A percentile compares a stretch with the other conserved stretches of the same genome.
These are phyloP conservation scores for Mactromeris polynyma DNA, from an alignment of 2,888 invertebrate species.

Conservation along the genomic window DNA sequence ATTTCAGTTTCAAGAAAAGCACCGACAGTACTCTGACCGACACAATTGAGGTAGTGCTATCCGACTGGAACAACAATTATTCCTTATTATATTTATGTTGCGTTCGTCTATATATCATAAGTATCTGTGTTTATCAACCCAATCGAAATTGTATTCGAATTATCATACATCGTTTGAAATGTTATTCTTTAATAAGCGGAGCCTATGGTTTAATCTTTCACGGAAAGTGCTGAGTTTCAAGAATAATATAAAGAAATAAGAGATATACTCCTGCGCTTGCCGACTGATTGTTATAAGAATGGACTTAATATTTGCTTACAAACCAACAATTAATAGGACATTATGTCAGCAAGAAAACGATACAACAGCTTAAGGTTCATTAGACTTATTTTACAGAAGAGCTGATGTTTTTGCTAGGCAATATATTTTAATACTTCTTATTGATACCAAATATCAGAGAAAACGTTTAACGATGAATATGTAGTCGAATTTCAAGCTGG, in stretches of 20 bases:
- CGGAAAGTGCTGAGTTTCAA: background rate
- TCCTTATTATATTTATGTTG: no score
- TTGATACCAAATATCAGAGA: conserved; percentile 7
- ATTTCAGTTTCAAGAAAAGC: no score
- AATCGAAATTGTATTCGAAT: background rate
- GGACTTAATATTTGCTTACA: background rate
- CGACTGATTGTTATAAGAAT: background rate
- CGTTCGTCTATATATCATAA: no score
- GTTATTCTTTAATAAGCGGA: background rate
- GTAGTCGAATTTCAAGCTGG: background rate
- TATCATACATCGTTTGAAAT: background rate
- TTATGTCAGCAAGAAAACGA: background rate
- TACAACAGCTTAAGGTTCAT: background rate
- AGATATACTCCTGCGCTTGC: background rate
- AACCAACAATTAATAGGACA: background rate
- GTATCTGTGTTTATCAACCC: no score
- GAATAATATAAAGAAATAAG: background rate
- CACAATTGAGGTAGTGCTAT: no score
- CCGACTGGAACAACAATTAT: no score
- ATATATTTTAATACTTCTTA: background rate
- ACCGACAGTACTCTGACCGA: no score
- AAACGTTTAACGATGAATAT: background rate
- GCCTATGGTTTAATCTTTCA: background rate
- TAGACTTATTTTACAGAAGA: background rate
- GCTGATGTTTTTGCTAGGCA: background rate